Evolutionary conservation across 2,888 invertebrate species (phyloP), one percentile per base, ranked within the genome.

Genomic region (Coleophora deauratella): DNA sequence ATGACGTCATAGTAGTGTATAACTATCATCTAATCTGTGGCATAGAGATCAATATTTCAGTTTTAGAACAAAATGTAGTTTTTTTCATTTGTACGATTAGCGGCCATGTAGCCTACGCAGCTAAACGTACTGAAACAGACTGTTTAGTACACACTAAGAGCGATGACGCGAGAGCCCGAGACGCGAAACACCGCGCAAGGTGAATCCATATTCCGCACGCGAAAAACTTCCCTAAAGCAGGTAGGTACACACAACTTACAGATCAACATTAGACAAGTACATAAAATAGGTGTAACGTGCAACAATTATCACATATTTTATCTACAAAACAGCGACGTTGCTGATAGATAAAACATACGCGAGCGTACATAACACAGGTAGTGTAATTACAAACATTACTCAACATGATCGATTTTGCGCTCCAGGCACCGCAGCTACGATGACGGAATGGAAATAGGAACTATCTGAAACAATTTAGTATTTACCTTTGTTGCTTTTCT

Each of bases 321-420:
- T 51, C 51, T 47, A 47, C 49, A 47, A 61, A 56, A 48, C 51
- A 56, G 45, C 51, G 41, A 52, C 50, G 47, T 38, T 45, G 46
- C 21, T 21, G 21, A 21, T 21, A 21, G 3, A 21, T 4, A 21
- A 6, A 4, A 21, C 21, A 21, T 21, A 21, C 27, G 34, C 46
- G 47, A 28, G 39, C 47, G 49, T 49, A 53, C 40, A 41, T 52
- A 57, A 48, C 41, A 51, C 51, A 53, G 45, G 52, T 51, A 55
- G 51, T 50, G 49, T 68, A 69, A 72, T 70, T 68, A 72, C 60
- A 72, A 74, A 72, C 72, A 72, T 65, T 65, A 65, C 60, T 66
- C 68, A 62, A 65, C 55, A 52, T 21, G 50, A 62, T 60, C 54
- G 62, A 63, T 64, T 50, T 51, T 46, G 47, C 47, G 41, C 43